Conservation (phyloP, 2,888 invertebrate genomes). For the Embidobia sp. region DNA sequence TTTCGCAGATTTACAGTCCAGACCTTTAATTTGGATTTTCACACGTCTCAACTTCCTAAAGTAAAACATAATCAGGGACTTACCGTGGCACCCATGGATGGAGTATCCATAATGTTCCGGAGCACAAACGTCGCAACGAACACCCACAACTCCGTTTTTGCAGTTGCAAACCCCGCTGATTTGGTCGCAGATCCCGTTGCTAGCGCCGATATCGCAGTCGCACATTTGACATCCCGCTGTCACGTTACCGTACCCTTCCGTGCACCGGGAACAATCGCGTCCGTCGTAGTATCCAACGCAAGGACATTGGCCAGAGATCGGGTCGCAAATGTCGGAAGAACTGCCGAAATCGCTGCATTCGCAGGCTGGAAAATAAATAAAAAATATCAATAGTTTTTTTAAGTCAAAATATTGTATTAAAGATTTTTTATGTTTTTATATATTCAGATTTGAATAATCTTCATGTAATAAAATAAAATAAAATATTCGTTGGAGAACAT, state of each 20-base stretch:
- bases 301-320: constrained; percentile 88
- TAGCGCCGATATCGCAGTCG: constrained; percentile 89
- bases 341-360: constrained; percentile 90
- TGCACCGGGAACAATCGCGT: constrained; percentile 84
- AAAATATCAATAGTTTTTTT: background rate
- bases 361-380: constrained; percentile 83
- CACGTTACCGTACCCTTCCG: constrained; percentile 88
- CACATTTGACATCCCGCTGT: constrained; percentile 91
- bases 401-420: too few relatives aligned
- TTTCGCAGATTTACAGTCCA: too few relatives aligned
- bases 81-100: constrained; percentile 81
- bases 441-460: too few relatives aligned
- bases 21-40: too few relatives aligned
- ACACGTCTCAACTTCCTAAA: background rate
- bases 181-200: constrained; percentile 87
- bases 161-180: constrained; percentile 91
- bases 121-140: constrained; percentile 88
- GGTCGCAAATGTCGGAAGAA: constrained; percentile 86
- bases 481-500: too few relatives aligned
- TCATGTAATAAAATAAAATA: too few relatives aligned
- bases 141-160: constrained; percentile 89
- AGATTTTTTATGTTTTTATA: background rate
- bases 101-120: constrained; percentile 88
- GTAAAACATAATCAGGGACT: constrained; percentile 10
- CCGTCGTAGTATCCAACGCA: constrained; percentile 89